Evolutionary conservation across 2,797 vertebrate genomes (phyloP).

Genomic region (Malacoctenus gilli): DNA sequence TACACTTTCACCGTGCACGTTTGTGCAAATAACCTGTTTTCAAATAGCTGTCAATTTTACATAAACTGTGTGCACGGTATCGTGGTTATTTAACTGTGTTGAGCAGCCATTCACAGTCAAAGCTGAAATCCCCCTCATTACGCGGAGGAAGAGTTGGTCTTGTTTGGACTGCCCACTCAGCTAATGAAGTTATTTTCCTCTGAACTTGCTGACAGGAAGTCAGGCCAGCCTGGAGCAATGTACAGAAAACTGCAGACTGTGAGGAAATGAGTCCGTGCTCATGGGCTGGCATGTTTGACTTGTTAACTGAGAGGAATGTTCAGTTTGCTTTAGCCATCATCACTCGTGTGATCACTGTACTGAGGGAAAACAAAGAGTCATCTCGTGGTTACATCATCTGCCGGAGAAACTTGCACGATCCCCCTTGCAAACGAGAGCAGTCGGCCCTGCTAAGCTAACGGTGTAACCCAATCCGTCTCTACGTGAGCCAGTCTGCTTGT

Average conservation of each 20-base stretch:
- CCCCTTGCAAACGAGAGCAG: slow-evolving; percentile 27
- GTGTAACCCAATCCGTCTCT: slow-evolving; percentile 50
- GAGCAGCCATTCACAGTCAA: slow-evolving; percentile 2
- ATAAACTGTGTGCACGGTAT: background rate
- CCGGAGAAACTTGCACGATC: slow-evolving; percentile 9
- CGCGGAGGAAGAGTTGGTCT: slow-evolving; percentile 14
- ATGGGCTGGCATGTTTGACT: slow-evolving; percentile 6
- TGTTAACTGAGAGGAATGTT: background rate
- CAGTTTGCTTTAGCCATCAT: background rate
- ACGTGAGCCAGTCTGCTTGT: slow-evolving; percentile 53
- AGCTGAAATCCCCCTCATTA: background rate
- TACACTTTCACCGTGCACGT: no score
- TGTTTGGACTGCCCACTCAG: slow-evolving; percentile 15
- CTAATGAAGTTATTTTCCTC: slow-evolving; percentile 57
- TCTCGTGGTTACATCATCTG: slow-evolving; percentile 22
- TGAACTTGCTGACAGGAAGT: slow-evolving; percentile 47
- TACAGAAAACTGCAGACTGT: slow-evolving; percentile 8
- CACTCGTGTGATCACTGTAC: slow-evolving; percentile 2
- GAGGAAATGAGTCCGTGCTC: slow-evolving; percentile 4
- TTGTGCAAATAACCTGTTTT: no score
- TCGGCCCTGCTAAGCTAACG: slow-evolving; percentile 19
- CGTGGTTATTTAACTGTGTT: background rate
- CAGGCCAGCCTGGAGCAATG: slow-evolving; percentile 17
- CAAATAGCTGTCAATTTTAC: no score
- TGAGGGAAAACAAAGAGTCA: background rate